phyloP scores from a whole-genome alignment of 2,113 vertebrate genomes.

The Cheilinus undulatus region DNA sequence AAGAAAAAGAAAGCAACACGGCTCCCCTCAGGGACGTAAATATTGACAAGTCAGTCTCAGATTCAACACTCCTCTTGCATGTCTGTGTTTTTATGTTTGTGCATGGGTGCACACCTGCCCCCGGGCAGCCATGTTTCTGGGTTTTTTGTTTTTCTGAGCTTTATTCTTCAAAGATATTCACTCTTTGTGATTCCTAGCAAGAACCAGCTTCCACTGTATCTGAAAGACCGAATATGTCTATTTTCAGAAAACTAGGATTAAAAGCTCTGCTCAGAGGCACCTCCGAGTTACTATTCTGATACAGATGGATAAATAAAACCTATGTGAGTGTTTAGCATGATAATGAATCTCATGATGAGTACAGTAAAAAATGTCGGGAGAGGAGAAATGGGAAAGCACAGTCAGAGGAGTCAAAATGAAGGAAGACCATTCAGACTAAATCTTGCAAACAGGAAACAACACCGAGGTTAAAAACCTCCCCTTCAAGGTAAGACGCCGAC shows the following conservation, averaged over 20 bases:
- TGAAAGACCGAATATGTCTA: background rate
- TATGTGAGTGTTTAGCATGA: background rate
- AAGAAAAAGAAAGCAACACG: background rate
- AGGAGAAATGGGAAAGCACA: background rate
- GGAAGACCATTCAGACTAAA: background rate
- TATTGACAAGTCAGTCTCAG: constrained; percentile 2
- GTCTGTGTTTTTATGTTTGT: constrained; percentile 2
- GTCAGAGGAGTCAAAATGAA: background rate
- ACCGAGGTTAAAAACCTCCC: background rate
- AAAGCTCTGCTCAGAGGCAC: background rate
- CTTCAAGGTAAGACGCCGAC: background rate
- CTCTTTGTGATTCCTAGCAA: constrained; percentile 9
- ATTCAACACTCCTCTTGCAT: constrained; percentile 37
- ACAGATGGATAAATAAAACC: background rate
- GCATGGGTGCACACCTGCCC: background rate
- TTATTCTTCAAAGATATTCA: constrained; percentile 1
- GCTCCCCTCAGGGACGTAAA: constrained; percentile 9
- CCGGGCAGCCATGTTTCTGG: background rate
- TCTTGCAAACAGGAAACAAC: background rate
- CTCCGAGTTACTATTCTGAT: background rate
- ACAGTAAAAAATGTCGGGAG: background rate
- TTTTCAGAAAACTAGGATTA: background rate
- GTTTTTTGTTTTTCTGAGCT: constrained; percentile 1
- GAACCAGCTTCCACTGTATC: background rate
- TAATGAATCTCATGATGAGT: background rate